Evolutionary conservation across 2,797 vertebrate genomes (phyloP).

Genomic region (Martes flavigula): DNA sequence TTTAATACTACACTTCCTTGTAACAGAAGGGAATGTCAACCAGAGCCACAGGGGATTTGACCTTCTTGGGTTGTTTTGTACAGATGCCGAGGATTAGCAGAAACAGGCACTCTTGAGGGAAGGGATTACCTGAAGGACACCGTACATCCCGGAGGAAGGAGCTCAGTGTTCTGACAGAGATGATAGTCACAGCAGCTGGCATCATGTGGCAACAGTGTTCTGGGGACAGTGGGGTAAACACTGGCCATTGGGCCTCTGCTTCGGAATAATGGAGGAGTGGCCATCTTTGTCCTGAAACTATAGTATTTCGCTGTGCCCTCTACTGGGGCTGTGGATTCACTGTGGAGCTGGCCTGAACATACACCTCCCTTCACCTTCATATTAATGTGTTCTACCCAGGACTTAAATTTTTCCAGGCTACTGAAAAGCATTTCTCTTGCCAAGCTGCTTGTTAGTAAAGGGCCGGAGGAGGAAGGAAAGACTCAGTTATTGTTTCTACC

Average conservation of each 20-base stretch:
- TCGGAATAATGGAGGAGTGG: neutral
- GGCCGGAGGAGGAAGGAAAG: constrained; percentile 2
- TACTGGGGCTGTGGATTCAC: neutral
- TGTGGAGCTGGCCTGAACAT: neutral
- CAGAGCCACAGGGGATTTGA: neutral
- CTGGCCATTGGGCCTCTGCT: neutral
- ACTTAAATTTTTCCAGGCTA: neutral
- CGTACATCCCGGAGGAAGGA: neutral
- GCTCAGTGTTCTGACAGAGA: neutral
- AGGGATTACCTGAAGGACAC: constrained; percentile 6
- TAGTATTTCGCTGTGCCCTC: neutral
- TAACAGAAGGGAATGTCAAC: constrained; percentile 46
- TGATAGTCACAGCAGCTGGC: neutral
- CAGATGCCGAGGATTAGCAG: constrained; percentile 3
- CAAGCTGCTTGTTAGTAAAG: neutral
- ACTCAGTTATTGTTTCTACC: neutral
- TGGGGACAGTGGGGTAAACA: neutral
- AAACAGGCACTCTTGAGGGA: neutral
- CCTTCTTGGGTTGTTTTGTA: constrained; percentile 37
- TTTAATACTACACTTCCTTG: constrained; percentile 20
- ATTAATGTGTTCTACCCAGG: constrained; percentile 19
- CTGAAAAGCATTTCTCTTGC: constrained; percentile 24
- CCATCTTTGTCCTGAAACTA: neutral
- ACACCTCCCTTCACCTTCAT: neutral
- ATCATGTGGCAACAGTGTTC: neutral